Base-by-base conservation (phyloP, 1,140 invertebrate species). In the Brachionus asplanchnoidis region DNA sequence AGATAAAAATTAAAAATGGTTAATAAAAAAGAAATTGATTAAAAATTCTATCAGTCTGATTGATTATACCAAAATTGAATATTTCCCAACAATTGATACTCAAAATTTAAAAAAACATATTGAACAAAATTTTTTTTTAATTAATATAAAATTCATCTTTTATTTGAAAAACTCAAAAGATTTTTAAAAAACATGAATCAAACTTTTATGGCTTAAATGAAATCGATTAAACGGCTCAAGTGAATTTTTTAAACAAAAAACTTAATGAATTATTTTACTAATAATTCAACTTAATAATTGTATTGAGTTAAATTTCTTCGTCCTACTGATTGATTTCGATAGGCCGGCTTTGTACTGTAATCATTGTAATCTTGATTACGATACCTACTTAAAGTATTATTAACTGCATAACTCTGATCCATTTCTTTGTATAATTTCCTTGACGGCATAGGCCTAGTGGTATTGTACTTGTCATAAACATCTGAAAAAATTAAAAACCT, bases 281-380 rank as follows among this genome's bases (percentile, higher is more conserved):
- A 20, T 68, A 12, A 14, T 40, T 68, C 9, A 40, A 40, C 32
- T 68, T 68, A 68, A 68, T 68, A 68, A 68, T 68, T 32, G 32
- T 68, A 68, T 68, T 32, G 26, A 60, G 53, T 20, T 23, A 40
- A 32, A 68, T 68, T 32, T 68, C 66, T 68, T 32, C 66, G 26
- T 68, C 66, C 68, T 40, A 8, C n/a, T 73, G 68, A 73, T 73
- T 36, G 36, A 73, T 73, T 73, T 42, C 68, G 28, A 73, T 73
- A 17, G 40, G 14, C 8, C n/a, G 36, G 3, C 23, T 20, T 73
- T 20, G 68, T 9, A 17, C n/a, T 14, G 17, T 73, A 20, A 42
- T 73, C 68, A 17, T 40, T 40, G n/a, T 73, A 20, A 42, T 40
- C 68, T 40, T 17, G 17, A 20, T 5, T 40, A 0, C 14, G 68